Evolutionary conservation across 2,888 invertebrate genomes (phyloP).

Genomic region (Arge pagana): DNA sequence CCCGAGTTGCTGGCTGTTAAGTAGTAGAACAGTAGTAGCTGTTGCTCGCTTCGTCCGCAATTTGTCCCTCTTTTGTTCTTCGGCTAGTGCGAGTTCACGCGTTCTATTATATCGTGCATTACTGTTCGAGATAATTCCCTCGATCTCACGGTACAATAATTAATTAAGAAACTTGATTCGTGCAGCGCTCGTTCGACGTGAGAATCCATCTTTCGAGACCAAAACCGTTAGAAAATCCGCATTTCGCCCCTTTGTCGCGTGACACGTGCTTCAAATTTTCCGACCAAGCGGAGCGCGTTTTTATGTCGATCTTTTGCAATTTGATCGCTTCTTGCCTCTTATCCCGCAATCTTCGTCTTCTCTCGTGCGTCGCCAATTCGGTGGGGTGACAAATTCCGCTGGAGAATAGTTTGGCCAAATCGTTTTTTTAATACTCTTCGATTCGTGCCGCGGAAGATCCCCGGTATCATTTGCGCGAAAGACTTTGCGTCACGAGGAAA

Average conservation of each 20-base stretch:
- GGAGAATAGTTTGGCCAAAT: conserved; percentile 3
- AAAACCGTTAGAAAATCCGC: too few relatives aligned
- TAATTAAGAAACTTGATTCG: too few relatives aligned
- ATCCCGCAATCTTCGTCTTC: background rate
- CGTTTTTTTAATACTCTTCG: background rate
- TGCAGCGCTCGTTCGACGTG: too few relatives aligned
- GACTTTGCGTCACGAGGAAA: conserved; percentile 5
- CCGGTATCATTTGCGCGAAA: conserved; percentile 21
- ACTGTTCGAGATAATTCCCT: too few relatives aligned
- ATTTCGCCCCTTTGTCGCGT: background rate
- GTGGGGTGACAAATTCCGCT: background rate
- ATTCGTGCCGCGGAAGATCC: conserved; percentile 12
- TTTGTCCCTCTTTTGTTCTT: too few relatives aligned
- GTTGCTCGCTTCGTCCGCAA: too few relatives aligned
- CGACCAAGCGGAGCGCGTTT: background rate
- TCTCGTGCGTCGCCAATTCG: background rate
- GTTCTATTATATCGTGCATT: too few relatives aligned
- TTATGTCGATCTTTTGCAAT: background rate
- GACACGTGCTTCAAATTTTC: background rate
- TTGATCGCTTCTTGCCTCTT: background rate
- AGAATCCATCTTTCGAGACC: too few relatives aligned
- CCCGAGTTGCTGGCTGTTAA: too few relatives aligned
- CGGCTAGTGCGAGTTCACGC: too few relatives aligned
- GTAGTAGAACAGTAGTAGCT: too few relatives aligned
- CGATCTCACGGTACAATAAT: too few relatives aligned